Conservation (phyloP, 1,140 invertebrate species). For the Caenorhabditis elegans region DNA sequence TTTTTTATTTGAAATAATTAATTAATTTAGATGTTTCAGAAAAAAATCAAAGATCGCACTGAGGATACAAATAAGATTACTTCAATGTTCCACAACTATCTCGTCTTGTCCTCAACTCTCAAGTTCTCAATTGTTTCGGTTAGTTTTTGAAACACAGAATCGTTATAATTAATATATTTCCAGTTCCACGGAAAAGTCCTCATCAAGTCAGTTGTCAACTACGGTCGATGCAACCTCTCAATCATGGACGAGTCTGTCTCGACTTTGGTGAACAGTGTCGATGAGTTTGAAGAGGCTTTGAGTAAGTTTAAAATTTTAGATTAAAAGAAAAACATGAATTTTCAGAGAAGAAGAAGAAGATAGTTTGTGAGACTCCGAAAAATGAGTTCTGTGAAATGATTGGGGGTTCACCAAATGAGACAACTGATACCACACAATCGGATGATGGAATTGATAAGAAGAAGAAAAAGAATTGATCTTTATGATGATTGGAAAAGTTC, state of each 20-base stretch:
- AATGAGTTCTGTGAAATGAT: not conserved
- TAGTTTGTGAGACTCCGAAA: not conserved
- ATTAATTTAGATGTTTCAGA: not conserved
- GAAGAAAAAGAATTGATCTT: too few species aligned
- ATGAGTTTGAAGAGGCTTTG: conserved; percentile 4
- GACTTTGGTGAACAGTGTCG: conserved; percentile 2
- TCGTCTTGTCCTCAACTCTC: not conserved
- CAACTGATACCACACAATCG: not conserved
- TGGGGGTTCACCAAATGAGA: not conserved
- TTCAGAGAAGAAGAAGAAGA: conserved; percentile 13
- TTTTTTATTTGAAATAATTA: not conserved
- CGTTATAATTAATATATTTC: not conserved
- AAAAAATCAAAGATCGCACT: not conserved
- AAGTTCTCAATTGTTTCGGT: not conserved
- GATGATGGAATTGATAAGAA: not conserved
- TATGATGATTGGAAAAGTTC: too few species aligned
- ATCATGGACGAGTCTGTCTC: conserved; percentile 15
- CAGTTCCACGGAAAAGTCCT: not conserved
- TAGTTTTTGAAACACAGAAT: too few species aligned
- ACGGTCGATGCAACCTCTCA: not conserved
- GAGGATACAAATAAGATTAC: not conserved
- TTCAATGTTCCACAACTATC: conserved; percentile 24
- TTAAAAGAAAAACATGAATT: not conserved
- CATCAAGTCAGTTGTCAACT: conserved; percentile 1
- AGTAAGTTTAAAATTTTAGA: not conserved